Base-by-base conservation (phyloP, 2,113 vertebrate genomes). In the Tragelaphus buxtoni region DNA sequence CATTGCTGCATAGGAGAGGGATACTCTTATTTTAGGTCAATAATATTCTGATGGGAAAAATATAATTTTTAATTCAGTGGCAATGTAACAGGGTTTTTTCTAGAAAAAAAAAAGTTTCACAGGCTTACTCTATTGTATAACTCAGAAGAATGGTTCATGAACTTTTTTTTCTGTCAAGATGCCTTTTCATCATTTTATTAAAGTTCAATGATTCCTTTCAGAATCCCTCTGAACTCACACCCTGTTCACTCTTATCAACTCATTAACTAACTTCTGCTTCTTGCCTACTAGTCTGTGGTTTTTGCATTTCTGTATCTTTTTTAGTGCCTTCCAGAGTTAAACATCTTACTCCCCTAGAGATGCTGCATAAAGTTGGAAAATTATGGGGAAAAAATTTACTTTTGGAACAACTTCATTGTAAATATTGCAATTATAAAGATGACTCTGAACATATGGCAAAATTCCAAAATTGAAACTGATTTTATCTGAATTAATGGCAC, bases 101-200 rank as follows among this genome's bases (percentile, higher is more conserved):
- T 77, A 86, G 17, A 26, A 86, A 89, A 97, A 94, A 84, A 84
- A 91, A 97, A 93, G 28, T 42, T 24, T 95, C 35, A 18, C 2
- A 47, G 12, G 3, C 14, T 89, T 32, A 55, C 5, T 93, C 16
- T 88, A 22, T 56, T 51, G 11, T 22, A 76, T 72, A 87, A 72
- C 11, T 7, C 26, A 22, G 14, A 72, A 94, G 28, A 94, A 76
- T 35, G 7, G 45, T 26, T 86, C 4, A 1, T 45, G 79, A 91
- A 39, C 13, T 9, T 85, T 47, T 47, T 53, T 42, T 81, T 30
- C 56, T 92, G 51, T 88, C 91, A 91, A 39, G 20, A 83, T 39
- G 14, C 10, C 56, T 77, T 88, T 72, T 65, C 65, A 20, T 74
- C 30, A 74, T 58, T 81, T 90, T 90, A 80, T 56, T 85, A 60